phyloP scores from a whole-genome alignment of 1,140 invertebrate genomes.

The Protaetia brevitarsis region DNA sequence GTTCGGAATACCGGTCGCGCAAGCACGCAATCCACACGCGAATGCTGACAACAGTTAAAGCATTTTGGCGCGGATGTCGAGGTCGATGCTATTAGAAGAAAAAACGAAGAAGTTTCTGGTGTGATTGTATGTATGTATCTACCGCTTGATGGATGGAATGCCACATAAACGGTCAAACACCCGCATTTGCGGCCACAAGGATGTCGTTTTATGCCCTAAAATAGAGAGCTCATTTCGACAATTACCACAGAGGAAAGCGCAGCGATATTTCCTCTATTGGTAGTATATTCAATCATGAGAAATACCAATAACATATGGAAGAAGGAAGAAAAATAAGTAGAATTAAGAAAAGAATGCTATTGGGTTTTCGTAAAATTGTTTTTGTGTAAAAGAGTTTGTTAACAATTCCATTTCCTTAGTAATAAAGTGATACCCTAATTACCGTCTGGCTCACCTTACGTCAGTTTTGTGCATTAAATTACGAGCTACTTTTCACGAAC shows the following conservation, averaged over 20 bases:
- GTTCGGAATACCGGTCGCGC: neutral
- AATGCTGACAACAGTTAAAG: no score
- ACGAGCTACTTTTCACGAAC: no score
- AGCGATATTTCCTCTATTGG: neutral
- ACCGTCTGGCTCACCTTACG: no score
- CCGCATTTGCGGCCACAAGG: neutral
- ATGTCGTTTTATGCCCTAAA: neutral
- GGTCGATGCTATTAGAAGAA: neutral
- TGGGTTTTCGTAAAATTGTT: neutral
- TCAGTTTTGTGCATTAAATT: no score
- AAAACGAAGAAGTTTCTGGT: neutral
- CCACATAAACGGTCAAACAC: neutral
- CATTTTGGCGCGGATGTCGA: neutral
- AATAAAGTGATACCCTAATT: no score
- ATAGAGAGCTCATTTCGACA: no score
- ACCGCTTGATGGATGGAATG: neutral
- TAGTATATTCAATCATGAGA: neutral
- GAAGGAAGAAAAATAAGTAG: neutral
- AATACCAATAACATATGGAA: neutral
- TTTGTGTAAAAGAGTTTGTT: no score
- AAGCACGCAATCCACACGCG: neutral
- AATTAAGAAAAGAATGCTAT: neutral
- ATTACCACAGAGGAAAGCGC: neutral
- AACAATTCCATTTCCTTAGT: no score
- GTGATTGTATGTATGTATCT: neutral